Percentiles rank a stretch among this genome's conserved stretches.
Conservation (phyloP, 2,797 vertebrate species). For the Rhodeus uyekii region DNA sequence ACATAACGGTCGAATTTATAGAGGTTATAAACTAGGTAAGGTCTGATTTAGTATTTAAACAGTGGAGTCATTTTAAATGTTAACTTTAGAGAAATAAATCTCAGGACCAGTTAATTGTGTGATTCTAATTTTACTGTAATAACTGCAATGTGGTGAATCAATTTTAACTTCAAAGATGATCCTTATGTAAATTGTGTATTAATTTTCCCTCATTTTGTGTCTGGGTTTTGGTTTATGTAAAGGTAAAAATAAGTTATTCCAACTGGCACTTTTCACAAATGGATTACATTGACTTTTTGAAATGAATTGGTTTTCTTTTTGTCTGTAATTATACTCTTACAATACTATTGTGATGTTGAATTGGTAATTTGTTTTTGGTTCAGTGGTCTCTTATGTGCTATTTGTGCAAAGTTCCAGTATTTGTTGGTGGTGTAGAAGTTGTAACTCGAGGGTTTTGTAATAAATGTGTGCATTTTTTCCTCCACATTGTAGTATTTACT, state of each 20-base stretch:
- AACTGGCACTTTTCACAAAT: not conserved
- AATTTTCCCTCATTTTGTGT: not conserved
- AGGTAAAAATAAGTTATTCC: not conserved
- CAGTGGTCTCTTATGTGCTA: not conserved
- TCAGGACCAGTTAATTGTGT: not conserved
- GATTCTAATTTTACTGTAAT: conserved; percentile 2
- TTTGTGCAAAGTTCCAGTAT: not conserved
- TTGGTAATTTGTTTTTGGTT: not conserved
- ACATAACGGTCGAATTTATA: conserved; percentile 88
- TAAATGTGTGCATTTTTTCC: not conserved
- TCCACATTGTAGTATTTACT: not conserved
- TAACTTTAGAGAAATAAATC: not conserved
- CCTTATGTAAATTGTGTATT: not conserved
- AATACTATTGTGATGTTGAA: not conserved
- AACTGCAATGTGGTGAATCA: not conserved
- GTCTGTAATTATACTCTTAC: not conserved
- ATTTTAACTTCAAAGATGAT: not conserved
- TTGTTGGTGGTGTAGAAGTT: not conserved
- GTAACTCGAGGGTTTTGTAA: not conserved
- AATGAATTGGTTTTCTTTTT: not conserved
- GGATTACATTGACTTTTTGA: not conserved
- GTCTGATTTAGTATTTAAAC: conserved; percentile 58
- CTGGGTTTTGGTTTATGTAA: not conserved
- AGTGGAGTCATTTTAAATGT: not conserved
- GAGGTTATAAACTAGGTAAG: conserved; percentile 93